Evolutionary conservation across 2,797 vertebrate species (phyloP).

Genomic region (Darevskia nairensis): DNA sequence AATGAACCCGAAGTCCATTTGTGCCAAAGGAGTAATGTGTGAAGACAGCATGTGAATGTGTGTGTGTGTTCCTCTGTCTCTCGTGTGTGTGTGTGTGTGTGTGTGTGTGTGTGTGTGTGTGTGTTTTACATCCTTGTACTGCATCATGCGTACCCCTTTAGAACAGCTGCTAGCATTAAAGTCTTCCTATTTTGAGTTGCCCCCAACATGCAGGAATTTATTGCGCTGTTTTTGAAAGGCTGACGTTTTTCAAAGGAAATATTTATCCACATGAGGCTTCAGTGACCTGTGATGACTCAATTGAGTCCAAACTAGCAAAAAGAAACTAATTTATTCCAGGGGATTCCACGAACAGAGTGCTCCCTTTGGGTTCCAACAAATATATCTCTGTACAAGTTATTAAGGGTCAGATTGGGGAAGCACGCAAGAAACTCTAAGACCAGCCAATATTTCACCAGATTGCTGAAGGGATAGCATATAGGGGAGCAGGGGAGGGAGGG

Average conservation of each 20-base stretch:
- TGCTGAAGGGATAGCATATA: neutral
- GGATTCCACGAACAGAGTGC: conserved; percentile 59
- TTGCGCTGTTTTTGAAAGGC: conserved; percentile 50
- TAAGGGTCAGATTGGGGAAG: conserved; percentile 44
- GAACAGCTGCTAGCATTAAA: conserved; percentile 43
- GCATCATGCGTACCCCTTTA: conserved; percentile 6
- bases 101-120: neutral
- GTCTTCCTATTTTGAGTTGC: conserved; percentile 21
- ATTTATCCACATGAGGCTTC: conserved; percentile 59
- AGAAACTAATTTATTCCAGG: conserved; percentile 57
- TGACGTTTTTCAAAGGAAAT: conserved; percentile 62
- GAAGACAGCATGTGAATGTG: neutral
- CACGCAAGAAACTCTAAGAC: conserved; percentile 13
- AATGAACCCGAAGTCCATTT: neutral
- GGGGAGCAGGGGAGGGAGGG: neutral
- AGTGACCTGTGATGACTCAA: conserved; percentile 69
- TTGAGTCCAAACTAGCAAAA: conserved; percentile 57
- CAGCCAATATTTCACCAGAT: conserved; percentile 29
- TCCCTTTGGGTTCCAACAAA: conserved; percentile 61
- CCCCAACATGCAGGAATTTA: conserved; percentile 43
- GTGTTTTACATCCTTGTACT: neutral
- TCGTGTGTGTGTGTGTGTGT: neutral
- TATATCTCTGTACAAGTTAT: conserved; percentile 58
- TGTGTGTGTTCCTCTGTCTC: neutral
- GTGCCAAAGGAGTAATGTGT: neutral